Percentiles rank a stretch among this genome's conserved stretches.
These are phyloP conservation scores for Euclidia mi DNA, from an alignment of 2,888 invertebrate genomes.

Conservation along the genomic window DNA sequence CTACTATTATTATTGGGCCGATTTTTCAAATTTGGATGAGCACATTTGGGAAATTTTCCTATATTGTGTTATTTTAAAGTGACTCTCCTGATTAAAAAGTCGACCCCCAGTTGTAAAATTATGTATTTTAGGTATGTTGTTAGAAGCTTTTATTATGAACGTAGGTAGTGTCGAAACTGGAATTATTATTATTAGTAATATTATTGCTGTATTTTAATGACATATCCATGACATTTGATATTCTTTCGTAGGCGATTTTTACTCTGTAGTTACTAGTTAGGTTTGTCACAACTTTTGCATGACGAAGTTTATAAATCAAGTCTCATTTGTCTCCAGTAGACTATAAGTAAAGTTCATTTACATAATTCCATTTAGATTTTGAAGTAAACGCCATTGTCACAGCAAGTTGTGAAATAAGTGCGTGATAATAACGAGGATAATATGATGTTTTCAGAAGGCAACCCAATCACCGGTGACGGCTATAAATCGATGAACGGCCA, in stretches of 20 bases:
- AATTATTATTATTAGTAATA: slow-evolving; percentile 25
- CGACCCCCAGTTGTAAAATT: too few relatives aligned
- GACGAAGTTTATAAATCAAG: slow-evolving; percentile 19
- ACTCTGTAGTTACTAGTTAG: slow-evolving; percentile 41
- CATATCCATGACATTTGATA: slow-evolving; percentile 17
- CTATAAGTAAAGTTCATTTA: slow-evolving; percentile 20
- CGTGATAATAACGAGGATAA: slow-evolving; percentile 32
- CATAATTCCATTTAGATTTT: slow-evolving; percentile 31
- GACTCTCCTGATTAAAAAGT: too few relatives aligned
- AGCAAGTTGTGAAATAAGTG: background rate
- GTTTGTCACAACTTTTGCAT: slow-evolving; percentile 48
- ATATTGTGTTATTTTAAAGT: too few relatives aligned
- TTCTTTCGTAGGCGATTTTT: slow-evolving; percentile 23
- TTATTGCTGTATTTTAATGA: slow-evolving; percentile 20
- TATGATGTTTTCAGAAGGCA: slow-evolving; percentile 84
- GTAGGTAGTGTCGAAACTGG: slow-evolving; percentile 28
- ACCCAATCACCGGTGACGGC: slow-evolving; percentile 90
- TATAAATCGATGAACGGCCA: slow-evolving; percentile 90
- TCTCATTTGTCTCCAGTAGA: slow-evolving; percentile 29
- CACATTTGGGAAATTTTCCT: too few relatives aligned
- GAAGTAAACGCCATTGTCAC: background rate
- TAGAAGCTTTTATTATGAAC: slow-evolving; percentile 15
- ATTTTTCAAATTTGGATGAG: too few relatives aligned
- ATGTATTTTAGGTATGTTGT: slow-evolving; percentile 3
- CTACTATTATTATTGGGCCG: slow-evolving; percentile 27